phyloP scores from a whole-genome alignment of 2,113 vertebrate genomes.

The Toxotes chatareus region DNA sequence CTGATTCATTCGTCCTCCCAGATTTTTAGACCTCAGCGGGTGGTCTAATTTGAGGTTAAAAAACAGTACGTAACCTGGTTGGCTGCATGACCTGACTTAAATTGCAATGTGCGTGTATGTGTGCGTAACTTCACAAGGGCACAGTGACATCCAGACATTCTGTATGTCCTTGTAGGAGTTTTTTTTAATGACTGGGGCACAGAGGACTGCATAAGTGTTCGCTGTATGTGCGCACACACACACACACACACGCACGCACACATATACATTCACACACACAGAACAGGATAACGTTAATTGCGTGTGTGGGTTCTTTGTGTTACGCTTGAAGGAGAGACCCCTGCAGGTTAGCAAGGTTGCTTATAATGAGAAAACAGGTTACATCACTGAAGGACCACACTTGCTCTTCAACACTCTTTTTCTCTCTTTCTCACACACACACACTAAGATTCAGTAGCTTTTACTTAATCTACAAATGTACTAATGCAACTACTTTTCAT shows the following conservation, averaged over 20 bases:
- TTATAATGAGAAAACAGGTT: conserved; percentile 58
- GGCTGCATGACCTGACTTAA: conserved; percentile 18
- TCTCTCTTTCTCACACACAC: background rate
- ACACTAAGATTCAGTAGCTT: background rate
- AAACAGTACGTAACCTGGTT: conserved; percentile 29
- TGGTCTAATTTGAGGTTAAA: conserved; percentile 55
- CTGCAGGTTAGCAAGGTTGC: conserved; percentile 54
- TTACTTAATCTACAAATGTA: background rate
- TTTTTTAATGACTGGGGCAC: conserved; percentile 51
- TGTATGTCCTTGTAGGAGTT: conserved; percentile 52
- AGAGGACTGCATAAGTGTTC: conserved; percentile 10
- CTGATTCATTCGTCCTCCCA: conserved; percentile 21
- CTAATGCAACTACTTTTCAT: conserved; percentile 10
- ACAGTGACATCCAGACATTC: conserved; percentile 67
- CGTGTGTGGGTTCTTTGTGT: conserved; percentile 41
- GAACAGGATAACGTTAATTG: conserved; percentile 28
- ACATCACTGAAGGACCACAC: conserved; percentile 52
- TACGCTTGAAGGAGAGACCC: conserved; percentile 58
- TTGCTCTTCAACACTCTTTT: conserved; percentile 13
- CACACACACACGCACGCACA: conserved; percentile 21
- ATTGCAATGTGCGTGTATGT: conserved; percentile 17
- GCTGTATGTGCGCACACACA: conserved; percentile 10
- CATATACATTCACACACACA: conserved; percentile 18
- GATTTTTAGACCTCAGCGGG: conserved; percentile 30
- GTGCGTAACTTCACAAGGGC: conserved; percentile 63